Base-by-base conservation (phyloP, 2,797 vertebrate species). In the Steatocranus sp. region DNA sequence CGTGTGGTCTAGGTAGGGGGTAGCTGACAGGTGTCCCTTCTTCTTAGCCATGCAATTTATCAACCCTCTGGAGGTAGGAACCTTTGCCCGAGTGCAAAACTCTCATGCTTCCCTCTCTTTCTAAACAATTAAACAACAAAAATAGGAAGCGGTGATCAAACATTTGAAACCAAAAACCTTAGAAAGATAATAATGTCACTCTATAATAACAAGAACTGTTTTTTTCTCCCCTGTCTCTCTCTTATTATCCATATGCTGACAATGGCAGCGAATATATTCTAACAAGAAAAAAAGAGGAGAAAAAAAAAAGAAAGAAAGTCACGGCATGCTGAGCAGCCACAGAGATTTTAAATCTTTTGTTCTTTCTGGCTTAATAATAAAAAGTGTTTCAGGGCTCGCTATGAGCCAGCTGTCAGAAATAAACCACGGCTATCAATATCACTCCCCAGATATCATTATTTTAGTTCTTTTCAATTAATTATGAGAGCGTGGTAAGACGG, bases 401-500 rank as follows among this genome's bases (percentile, higher is more conserved):
- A 77, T 86, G 89, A 92, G 82, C 79, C 87, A 91, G 93, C 94
- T 94, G 94, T 94, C 94, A 94, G 88, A 89, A 92, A 92, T 89
- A 93, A 91, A 92, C 90, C 91, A 86, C 63, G 87, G 84, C 92
- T 93, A 94, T 95, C 93, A 91, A 93, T 91, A 92, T 92, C 87
- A 87, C 85, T 90, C 84, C 83, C 81, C 85, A 93, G 93, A 94
- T 95, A 94, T 94, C 91, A 94, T 94, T 94, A 94, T 94, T 94
- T 95, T 92, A 94, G 93, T 91, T 93, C 78, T 93, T 93, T 95
- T 94, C 93, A 94, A 95, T 95, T 95, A 94, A 95, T 95, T 94
- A 94, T 91, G 89, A 86, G 87, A 94, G 92, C 88, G 68, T 93
- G 87, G 90, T 93, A 92, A 90, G 93, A 91, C 76, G 89, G 87